A percentile compares a stretch with the other conserved stretches of the same genome.
Conservation (phyloP, 2,888 invertebrate genomes). For the Cataglyphis rosenhaueri region DNA sequence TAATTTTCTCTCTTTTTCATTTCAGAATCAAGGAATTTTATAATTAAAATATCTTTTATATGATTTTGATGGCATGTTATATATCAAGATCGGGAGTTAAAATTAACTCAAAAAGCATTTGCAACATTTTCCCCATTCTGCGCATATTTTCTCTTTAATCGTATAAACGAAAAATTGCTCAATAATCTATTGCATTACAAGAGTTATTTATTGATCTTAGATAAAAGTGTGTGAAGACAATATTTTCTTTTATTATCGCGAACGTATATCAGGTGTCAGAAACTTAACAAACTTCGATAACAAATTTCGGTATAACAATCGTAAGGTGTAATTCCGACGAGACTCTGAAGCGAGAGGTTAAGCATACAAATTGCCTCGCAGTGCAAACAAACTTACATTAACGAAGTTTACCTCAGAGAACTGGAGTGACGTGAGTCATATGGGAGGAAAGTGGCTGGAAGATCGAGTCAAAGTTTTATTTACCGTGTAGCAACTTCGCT, state of each 20-base stretch:
- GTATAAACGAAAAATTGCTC: not conserved
- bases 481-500: constrained; percentile 41
- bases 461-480: constrained; percentile 52
- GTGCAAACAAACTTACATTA: constrained; percentile 53
- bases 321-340: constrained; percentile 52
- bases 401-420: constrained; percentile 41
- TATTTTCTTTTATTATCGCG: constrained; percentile 52
- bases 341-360: constrained; percentile 51
- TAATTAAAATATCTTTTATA: constrained; percentile 1
- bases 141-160: not conserved
- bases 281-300: constrained; percentile 53
- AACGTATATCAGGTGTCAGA: constrained; percentile 26
- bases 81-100: not conserved
- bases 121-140: not conserved
- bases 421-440: constrained; percentile 52
- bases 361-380: constrained; percentile 53
- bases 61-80: not conserved
- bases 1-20: not conserved
- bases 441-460: constrained; percentile 52
- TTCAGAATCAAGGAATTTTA: not conserved
- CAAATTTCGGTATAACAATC: constrained; percentile 51
- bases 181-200: constrained; percentile 10
- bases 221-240: constrained; percentile 2
- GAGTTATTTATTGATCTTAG: constrained; percentile 36
- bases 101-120: not conserved